Evolutionary conservation across 2,888 invertebrate species (phyloP).

Genomic region (Agrilus mali): DNA sequence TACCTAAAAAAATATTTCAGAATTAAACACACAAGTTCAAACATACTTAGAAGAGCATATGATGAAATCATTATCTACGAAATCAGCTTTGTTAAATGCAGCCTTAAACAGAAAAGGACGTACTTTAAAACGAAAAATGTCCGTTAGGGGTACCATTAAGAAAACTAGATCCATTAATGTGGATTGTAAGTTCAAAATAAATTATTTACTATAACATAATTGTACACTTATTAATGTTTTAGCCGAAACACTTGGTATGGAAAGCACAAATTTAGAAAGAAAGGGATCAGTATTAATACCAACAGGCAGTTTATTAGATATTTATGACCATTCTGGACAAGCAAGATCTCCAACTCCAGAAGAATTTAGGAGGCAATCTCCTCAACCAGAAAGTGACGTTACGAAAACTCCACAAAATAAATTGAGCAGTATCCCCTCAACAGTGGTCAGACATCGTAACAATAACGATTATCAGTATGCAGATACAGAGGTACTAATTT

Average conservation of each 20-base stretch:
- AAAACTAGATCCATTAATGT: constrained; percentile 89
- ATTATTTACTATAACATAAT: not conserved
- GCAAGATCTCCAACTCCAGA: constrained; percentile 39
- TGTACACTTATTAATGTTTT: constrained; percentile 14
- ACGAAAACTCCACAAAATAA: constrained; percentile 8
- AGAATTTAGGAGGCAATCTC: constrained; percentile 1
- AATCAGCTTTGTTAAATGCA: constrained; percentile 49
- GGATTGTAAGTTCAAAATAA: constrained; percentile 57
- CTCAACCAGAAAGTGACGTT: constrained; percentile 1
- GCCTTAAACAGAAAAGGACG: constrained; percentile 41
- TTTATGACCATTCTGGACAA: constrained; percentile 24
- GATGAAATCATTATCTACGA: constrained; percentile 65
- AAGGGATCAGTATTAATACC: constrained; percentile 38
- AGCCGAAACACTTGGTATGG: constrained; percentile 75
- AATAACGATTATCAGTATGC: constrained; percentile 37
- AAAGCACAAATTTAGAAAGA: constrained; percentile 45
- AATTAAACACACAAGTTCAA: constrained; percentile 69
- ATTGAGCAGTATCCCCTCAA: constrained; percentile 19
- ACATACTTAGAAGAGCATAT: constrained; percentile 78
- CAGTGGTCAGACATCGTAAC: constrained; percentile 29
- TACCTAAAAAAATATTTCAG: constrained; percentile 31
- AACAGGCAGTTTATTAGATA: constrained; percentile 31
- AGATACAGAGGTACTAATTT: constrained; percentile 28
- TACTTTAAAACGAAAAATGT: constrained; percentile 60
- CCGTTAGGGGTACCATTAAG: constrained; percentile 85